Evolutionary conservation across 1,140 invertebrate species (phyloP).

Genomic region (Drosophila pallidifrons): DNA sequence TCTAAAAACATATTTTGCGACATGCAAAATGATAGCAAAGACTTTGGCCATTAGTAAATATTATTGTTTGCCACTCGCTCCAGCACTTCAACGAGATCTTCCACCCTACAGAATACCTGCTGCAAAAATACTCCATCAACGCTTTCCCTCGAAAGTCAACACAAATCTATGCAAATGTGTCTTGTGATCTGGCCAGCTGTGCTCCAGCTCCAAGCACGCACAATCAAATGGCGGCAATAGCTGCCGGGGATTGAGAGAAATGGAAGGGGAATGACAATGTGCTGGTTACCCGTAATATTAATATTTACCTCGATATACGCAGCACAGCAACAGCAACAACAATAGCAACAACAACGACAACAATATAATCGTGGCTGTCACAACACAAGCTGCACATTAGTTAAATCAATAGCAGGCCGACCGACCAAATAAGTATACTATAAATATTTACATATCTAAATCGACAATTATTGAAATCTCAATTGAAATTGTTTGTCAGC

Average conservation of each 20-base stretch:
- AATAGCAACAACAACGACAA: slow-evolving; percentile 2
- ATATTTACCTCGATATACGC: slow-evolving; percentile 49
- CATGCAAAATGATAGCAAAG: slow-evolving; percentile 45
- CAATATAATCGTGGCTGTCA: slow-evolving; percentile 10
- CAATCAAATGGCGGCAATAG: background rate
- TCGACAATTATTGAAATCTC: slow-evolving; percentile 84
- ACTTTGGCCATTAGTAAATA: slow-evolving; percentile 73
- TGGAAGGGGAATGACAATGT: slow-evolving; percentile 23
- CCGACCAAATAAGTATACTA: slow-evolving; percentile 74
- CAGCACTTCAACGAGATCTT: slow-evolving; percentile 12
- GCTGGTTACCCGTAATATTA: slow-evolving; percentile 38
- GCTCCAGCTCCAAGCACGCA: background rate
- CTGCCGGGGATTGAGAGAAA: background rate
- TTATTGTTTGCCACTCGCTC: slow-evolving; percentile 48
- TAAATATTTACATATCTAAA: slow-evolving; percentile 83
- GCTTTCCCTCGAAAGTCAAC: slow-evolving; percentile 4
- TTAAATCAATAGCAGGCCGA: slow-evolving; percentile 71
- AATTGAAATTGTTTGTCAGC: slow-evolving; percentile 78
- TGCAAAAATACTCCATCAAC: background rate
- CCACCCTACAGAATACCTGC: background rate
- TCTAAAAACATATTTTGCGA: slow-evolving; percentile 39
- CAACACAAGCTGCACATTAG: slow-evolving; percentile 61
- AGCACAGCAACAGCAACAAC: background rate
- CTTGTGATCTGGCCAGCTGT: background rate
- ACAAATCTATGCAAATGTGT: slow-evolving; percentile 5